These are phyloP conservation scores for Poeciliopsis turneri DNA, from an alignment of 2,797 vertebrate species.

Conservation along the genomic window DNA sequence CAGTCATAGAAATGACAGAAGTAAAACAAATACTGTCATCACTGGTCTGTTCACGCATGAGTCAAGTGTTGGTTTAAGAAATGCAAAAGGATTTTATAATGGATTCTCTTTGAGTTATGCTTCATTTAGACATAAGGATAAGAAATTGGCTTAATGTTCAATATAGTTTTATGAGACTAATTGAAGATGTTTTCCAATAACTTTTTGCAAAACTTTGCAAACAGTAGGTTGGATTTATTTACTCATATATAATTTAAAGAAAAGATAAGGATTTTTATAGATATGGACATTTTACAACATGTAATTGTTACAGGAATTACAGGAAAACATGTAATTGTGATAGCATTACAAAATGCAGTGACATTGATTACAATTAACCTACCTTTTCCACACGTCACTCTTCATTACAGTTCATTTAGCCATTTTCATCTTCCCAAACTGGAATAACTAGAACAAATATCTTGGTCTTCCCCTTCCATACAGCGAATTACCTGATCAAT, in stretches of 20 bases:
- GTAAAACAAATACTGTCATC: neutral
- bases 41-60: neutral
- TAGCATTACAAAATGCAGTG: neutral
- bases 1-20: constrained; percentile 4
- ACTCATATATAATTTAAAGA: neutral
- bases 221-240: neutral
- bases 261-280: neutral
- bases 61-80: neutral
- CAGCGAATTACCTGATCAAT: neutral
- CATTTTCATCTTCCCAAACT: neutral
- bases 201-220: neutral
- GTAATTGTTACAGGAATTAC: no score
- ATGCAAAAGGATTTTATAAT: neutral
- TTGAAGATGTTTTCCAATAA: neutral
- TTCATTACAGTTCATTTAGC: neutral
- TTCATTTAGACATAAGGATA: neutral
- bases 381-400: neutral
- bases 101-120: neutral
- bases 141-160: neutral
- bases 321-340: neutral
- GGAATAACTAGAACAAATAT: neutral
- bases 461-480: neutral
- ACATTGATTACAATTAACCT: neutral
- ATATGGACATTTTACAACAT: neutral
- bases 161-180: neutral